Percentiles rank a stretch among this genome's conserved stretches.
phyloP scores from a whole-genome alignment of 2,113 vertebrate species.

The Phodopus roborovskii region DNA sequence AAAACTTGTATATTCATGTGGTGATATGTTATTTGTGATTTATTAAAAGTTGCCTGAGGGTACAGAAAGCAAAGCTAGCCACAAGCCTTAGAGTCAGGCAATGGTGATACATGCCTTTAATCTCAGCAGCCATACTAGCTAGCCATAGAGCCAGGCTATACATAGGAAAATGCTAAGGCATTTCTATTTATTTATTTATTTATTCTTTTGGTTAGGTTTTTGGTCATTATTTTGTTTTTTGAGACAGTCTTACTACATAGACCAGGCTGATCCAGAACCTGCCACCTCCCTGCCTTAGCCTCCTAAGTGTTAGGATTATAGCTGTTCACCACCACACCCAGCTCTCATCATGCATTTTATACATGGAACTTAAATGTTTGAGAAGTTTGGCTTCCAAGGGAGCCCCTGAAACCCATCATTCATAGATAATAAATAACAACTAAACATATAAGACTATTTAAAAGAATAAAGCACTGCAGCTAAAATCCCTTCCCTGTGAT shows the following conservation, averaged over 20 bases:
- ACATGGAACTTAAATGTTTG: not conserved
- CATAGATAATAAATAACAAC: not conserved
- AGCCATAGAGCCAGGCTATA: not conserved
- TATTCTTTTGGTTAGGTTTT: not conserved
- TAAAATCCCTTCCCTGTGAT: not conserved
- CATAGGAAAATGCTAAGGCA: not conserved
- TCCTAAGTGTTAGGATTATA: not conserved
- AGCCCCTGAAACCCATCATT: not conserved
- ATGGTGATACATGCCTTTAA: too few species aligned
- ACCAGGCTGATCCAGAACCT: not conserved
- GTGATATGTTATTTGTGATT: too few species aligned
- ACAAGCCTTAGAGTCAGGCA: too few species aligned
- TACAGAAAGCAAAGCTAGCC: too few species aligned
- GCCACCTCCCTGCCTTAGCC: not conserved
- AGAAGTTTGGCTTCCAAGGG: not conserved
- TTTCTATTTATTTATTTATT: not conserved
- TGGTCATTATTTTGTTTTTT: not conserved
- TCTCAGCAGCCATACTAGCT: too few species aligned
- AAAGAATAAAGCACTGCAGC: not conserved
- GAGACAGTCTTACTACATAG: not conserved
- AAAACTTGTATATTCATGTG: not conserved
- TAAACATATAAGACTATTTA: not conserved
- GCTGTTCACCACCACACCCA: not conserved
- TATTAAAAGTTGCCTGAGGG: too few species aligned
- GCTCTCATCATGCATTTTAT: not conserved